A percentile compares a stretch with the other conserved stretches of the same genome.
Conservation (phyloP, 2,888 invertebrate species). For the Stenodera caucasica region DNA sequence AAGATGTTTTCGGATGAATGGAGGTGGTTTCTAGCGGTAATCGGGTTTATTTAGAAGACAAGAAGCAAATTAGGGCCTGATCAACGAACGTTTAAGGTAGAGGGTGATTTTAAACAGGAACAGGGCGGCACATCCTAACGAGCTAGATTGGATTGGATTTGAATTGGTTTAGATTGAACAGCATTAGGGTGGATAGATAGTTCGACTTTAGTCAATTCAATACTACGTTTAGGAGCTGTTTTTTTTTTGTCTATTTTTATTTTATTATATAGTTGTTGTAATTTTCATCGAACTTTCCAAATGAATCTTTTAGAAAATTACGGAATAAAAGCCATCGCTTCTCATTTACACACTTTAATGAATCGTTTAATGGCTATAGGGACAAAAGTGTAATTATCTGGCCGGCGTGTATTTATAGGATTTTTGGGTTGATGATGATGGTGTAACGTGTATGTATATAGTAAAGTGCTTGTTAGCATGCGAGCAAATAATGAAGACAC, state of each 20-base stretch:
- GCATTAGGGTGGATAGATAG: constrained; percentile 51
- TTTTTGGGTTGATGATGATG: neutral
- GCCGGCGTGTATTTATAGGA: neutral
- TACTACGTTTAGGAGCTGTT: neutral
- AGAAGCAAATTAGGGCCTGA: constrained; percentile 54
- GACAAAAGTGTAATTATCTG: constrained; percentile 2
- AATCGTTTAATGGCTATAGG: neutral
- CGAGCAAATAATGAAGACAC: constrained; percentile 51
- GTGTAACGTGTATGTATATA: neutral
- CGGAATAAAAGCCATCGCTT: neutral
- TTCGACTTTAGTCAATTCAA: constrained; percentile 30
- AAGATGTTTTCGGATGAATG: neutral
- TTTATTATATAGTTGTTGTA: neutral
- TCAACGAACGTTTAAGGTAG: constrained; percentile 53
- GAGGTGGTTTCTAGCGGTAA: constrained; percentile 40
- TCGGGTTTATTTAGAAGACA: constrained; percentile 53
- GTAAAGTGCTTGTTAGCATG: constrained; percentile 50
- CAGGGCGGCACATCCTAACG: constrained; percentile 53
- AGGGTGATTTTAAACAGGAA: constrained; percentile 52
- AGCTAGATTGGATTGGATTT: constrained; percentile 55
- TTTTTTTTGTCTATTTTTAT: neutral
- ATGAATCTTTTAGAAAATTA: neutral
- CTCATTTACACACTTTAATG: neutral
- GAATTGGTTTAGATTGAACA: constrained; percentile 55
- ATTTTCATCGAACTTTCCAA: neutral